These are phyloP conservation scores for Drosophila neonasuta DNA, from an alignment of 2,888 invertebrate genomes.

Conservation along the genomic window DNA sequence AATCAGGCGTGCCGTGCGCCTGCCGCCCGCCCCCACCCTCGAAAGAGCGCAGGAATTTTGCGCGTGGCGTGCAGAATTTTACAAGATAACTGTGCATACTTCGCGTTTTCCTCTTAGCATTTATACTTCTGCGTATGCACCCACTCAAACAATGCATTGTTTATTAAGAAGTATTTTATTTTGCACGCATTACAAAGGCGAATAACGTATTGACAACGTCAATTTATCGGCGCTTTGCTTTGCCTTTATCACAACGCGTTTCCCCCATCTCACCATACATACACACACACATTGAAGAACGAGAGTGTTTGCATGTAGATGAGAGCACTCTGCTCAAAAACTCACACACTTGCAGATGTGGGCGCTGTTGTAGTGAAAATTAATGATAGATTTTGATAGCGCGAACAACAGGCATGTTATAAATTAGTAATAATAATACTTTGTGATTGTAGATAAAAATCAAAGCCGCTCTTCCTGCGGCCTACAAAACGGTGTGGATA, in stretches of 20 bases:
- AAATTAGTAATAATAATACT: conserved; percentile 32
- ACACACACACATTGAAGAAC: conserved; percentile 3
- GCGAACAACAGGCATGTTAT: conserved; percentile 10
- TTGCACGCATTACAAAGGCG: conserved; percentile 56
- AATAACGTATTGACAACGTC: conserved; percentile 38
- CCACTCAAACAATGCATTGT: conserved; percentile 17
- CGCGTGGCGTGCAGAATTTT: conserved; percentile 39
- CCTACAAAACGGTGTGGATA: conserved; percentile 25
- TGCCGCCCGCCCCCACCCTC: conserved; percentile 24
- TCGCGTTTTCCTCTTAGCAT: conserved; percentile 9
- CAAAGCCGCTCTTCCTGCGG: conserved; percentile 51
- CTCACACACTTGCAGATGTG: conserved; percentile 9
- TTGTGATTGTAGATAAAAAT: conserved; percentile 45
- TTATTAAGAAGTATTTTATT: conserved; percentile 28
- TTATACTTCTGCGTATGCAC: neutral
- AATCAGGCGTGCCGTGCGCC: conserved; percentile 43
- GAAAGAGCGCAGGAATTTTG: conserved; percentile 45
- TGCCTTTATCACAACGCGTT: conserved; percentile 44
- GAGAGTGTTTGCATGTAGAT: neutral
- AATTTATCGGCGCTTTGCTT: conserved; percentile 38
- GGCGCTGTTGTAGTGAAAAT: conserved; percentile 9
- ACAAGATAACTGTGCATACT: conserved; percentile 27
- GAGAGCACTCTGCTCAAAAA: conserved; percentile 13
- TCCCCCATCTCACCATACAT: conserved; percentile 3
- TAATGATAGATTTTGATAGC: conserved; percentile 15